A percentile compares a stretch with the other conserved stretches of the same genome.
phyloP scores from a whole-genome alignment of 2,113 vertebrate genomes.

The Sula dactylatra region DNA sequence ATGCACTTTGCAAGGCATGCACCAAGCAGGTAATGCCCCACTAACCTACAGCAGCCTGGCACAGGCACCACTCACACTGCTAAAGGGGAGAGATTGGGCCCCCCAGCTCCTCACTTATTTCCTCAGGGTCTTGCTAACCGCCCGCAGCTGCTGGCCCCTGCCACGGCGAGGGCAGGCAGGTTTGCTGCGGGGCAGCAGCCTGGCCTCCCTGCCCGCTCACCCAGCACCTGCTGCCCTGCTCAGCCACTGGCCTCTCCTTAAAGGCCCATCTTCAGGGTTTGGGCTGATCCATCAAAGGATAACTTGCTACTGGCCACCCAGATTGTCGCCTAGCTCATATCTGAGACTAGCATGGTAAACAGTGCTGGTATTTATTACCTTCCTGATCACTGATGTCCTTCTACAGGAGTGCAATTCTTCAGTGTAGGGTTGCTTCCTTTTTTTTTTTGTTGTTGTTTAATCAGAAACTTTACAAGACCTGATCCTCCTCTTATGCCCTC shows the following conservation, averaged over 20 bases:
- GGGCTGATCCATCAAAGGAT: background rate
- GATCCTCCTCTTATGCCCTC: background rate
- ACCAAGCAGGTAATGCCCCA: fast-evolving
- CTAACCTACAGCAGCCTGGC: background rate
- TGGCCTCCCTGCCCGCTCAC: too few species aligned
- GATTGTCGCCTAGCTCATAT: background rate
- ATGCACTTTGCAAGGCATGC: fast-evolving
- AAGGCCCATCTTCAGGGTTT: background rate
- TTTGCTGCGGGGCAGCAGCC: background rate
- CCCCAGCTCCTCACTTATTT: background rate
- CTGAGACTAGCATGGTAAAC: background rate
- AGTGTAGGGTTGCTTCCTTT: background rate
- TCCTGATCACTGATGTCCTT: background rate
- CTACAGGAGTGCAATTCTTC: background rate
- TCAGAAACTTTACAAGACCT: background rate
- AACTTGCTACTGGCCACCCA: too few species aligned
- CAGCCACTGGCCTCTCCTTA: background rate
- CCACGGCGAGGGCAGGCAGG: background rate
- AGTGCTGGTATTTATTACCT: background rate
- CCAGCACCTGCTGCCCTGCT: background rate
- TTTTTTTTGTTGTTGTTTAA: background rate
- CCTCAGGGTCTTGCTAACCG: too few species aligned
- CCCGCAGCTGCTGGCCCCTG: fast-evolving
- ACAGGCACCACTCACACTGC: fast-evolving
- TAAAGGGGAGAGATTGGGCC: fast-evolving